Percentiles rank a stretch among this genome's conserved stretches.
Evolutionary conservation across 2,888 invertebrate genomes (phyloP).

Genomic region (Sphaerophoria rueppellii): DNA sequence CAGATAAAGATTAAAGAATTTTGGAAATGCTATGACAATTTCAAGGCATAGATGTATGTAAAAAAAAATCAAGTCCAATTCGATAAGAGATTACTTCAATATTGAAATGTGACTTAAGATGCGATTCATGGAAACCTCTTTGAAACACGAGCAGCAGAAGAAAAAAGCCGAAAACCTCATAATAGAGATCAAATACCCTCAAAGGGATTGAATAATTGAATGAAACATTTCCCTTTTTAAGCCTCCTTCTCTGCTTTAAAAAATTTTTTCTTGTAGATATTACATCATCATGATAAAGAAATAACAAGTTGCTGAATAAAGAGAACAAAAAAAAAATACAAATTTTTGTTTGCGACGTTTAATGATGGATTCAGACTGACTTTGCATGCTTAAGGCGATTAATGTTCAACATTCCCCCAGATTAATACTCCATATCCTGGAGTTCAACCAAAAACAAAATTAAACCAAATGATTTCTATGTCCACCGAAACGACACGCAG

Average conservation of each 20-base stretch:
- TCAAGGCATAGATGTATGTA: too few species aligned
- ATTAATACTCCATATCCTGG: neutral
- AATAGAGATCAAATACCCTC: conserved; percentile 1
- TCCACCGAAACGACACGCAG: conserved; percentile 1
- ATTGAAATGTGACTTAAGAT: too few species aligned
- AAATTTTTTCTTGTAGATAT: neutral
- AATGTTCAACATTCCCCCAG: conserved; percentile 5
- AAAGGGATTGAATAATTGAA: conserved; percentile 4
- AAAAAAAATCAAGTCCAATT: too few species aligned
- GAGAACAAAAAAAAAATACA: neutral
- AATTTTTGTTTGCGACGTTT: too few species aligned
- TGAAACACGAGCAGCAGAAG: too few species aligned
- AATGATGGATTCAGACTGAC: conserved; percentile 12
- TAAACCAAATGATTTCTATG: conserved; percentile 6
- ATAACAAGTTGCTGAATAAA: conserved; percentile 7
- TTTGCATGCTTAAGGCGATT: conserved; percentile 34
- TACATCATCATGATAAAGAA: neutral
- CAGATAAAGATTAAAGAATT: too few species aligned
- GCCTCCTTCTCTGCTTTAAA: neutral
- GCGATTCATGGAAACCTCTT: neutral
- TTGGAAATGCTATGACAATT: too few species aligned
- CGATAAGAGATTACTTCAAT: too few species aligned
- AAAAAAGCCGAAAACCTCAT: neutral
- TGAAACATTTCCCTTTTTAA: neutral
- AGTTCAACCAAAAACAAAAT: neutral